phyloP scores from a whole-genome alignment of 2,113 vertebrate species.

The Erpornis zantholeuca region DNA sequence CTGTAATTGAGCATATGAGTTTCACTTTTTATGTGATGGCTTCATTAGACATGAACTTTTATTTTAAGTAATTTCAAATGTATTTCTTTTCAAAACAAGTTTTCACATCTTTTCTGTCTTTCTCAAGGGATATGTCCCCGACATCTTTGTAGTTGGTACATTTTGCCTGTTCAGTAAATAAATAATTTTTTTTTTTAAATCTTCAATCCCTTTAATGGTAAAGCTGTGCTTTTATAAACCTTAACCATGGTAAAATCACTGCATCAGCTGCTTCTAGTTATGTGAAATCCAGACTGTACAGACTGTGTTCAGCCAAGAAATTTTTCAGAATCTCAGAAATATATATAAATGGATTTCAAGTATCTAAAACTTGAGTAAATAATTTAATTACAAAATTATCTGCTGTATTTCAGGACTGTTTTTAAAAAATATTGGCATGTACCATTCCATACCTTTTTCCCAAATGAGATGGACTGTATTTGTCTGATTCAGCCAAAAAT shows the following conservation, averaged over 20 bases:
- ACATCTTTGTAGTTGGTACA: neutral
- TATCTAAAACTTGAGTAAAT: neutral
- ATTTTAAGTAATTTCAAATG: constrained; percentile 9
- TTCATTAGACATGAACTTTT: constrained; percentile 33
- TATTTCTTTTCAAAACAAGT: neutral
- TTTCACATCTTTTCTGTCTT: neutral
- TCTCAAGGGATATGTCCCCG: neutral
- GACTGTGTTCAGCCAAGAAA: neutral
- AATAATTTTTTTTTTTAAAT: neutral
- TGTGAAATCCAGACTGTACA: neutral
- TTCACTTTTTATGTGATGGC: constrained; percentile 34
- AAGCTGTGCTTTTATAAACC: neutral
- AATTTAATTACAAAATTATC: neutral
- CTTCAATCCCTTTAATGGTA: neutral
- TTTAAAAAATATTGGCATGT: neutral
- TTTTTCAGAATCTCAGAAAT: neutral
- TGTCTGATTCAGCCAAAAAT: neutral
- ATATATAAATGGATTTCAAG: neutral
- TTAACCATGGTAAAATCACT: neutral
- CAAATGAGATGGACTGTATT: neutral
- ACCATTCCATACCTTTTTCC: neutral
- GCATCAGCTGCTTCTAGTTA: neutral
- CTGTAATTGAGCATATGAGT: constrained; percentile 85
- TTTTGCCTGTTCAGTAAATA: neutral
- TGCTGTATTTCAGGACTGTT: neutral